Evolutionary conservation across 2,888 invertebrate species (phyloP), one percentile per base, ranked within the genome.

Genomic region (Calliphora vomitoria): DNA sequence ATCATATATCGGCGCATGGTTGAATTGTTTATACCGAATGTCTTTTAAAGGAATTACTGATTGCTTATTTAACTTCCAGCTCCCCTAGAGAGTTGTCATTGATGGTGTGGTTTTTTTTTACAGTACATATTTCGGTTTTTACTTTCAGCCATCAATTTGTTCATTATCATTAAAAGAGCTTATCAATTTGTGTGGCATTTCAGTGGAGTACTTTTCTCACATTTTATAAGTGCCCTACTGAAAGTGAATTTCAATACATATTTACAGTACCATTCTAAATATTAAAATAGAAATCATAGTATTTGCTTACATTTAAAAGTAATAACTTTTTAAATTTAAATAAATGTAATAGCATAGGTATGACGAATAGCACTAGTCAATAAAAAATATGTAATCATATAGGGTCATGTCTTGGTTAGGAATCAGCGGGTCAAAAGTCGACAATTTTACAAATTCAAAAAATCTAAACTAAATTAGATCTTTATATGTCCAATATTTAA

Each of bases 101-200:
- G 6, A n/a, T 47, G 2, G 13, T 58, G 64, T 38, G 8, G 41
- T 31, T 35, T 71, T 66, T 20, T 81, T 80, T 62, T 44, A 10
- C 50, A 50, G 10, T 25, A 25, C 25, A 10, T 25, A 74, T 35
- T 68, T 75, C 38, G 8, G 2, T 15, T 69, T 44, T 11, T 47
- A 25, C 66, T 38, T 47, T 41, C 18, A 68, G 41, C 41, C 60
- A 60, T 74, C 72, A 80, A 80, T 80, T 85, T 80, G 58, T 74
- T 79, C 74, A 85, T 80, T 31, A 80, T 80, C 66, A 85, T 85
- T 80, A 69, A 62, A 80, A 75, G 47, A 68, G 8, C 69, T 68
- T 68, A 62, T 35, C 69, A 79, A 50, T 60, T 84, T 74, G 31
- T 68, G 35, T 80, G 55, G 55, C n/a, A 71, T 75, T 58, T 75